Base-by-base conservation (phyloP, 2,797 vertebrate species). In the Trematomus bernacchii region DNA sequence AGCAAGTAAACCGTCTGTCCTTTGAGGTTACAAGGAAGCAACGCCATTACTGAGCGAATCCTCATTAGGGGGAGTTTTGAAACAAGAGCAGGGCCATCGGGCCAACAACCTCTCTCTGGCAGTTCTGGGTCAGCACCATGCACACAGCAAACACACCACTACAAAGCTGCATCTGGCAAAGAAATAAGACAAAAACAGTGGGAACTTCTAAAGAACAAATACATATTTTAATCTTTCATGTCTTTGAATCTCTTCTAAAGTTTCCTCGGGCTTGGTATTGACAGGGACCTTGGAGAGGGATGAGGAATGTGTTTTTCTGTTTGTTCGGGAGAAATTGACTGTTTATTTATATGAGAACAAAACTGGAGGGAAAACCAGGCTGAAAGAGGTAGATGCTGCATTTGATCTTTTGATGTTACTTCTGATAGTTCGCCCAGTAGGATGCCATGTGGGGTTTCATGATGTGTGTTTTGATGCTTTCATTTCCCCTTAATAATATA, bases 191-290 rank as follows among this genome's bases (percentile, higher is more conserved):
- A 88, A 79, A 89, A 80, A 83, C 74, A 73, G 69, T 63, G 33
- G 51, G 72, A 69, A 86, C 91, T 91, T 94, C 87, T 94, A 94
- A 92, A 92, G 91, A 89, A 84, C 68, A 91, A 89, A 92, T 82
- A 87, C 64, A 93, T 86, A 93, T 95, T 94, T 94, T 95, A 90
- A 94, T 94, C 92, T 91, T 76, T 81, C 80, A 87, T 75, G 68
- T 73, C 85, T 85, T 77, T 83, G 79, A 84, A 87, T 84, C 68
- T 81, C 74, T 81, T 79, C 15, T 53, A 93, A 91, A 88, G 79
- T 91, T 93, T 93, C 76, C 66, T 44, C 3, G 47, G 86, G 67
- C 86, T 87, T 66, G 85, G 80, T 87, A 83, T 71, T 79, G 82
- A 89, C 65, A 73, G 69, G 63, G 80, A 84, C 71, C 15, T 59